Percentiles rank a stretch among this genome's conserved stretches.
phyloP scores from a whole-genome alignment of 2,113 vertebrate species.

The Mus spicilegus region DNA sequence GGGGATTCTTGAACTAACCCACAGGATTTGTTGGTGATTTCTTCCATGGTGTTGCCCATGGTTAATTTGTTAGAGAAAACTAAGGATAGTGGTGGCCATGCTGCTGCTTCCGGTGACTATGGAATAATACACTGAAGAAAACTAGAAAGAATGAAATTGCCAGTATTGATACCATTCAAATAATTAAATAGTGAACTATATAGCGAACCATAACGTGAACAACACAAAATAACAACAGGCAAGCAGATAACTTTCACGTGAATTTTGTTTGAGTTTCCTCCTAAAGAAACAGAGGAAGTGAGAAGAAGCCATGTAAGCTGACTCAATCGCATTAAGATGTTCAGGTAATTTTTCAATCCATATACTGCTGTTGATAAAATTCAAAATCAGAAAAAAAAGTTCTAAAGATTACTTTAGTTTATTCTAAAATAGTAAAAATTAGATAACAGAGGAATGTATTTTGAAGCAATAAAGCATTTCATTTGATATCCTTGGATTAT shows the following conservation, averaged over 20 bases:
- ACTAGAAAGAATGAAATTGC: not conserved
- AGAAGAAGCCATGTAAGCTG: not conserved
- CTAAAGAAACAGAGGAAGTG: not conserved
- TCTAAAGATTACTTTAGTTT: not conserved
- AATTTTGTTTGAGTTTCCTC: not conserved
- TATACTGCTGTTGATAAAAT: not conserved
- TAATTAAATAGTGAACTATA: not conserved
- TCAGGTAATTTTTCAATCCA: not conserved
- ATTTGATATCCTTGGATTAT: not conserved
- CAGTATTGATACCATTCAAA: not conserved
- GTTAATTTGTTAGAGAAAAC: not conserved
- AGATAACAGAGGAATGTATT: not conserved
- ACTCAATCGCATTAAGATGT: not conserved
- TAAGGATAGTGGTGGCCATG: no score
- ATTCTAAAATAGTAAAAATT: not conserved
- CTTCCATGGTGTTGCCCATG: not conserved
- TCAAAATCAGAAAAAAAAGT: not conserved
- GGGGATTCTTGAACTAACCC: not conserved
- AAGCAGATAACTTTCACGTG: not conserved
- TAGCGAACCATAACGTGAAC: not conserved
- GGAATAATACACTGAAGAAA: not conserved
- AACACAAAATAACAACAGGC: not conserved
- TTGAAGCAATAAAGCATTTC: not conserved
- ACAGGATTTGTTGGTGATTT: not conserved
- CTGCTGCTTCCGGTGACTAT: not conserved